Evolutionary conservation across 1,140 invertebrate genomes (phyloP), one percentile per base, ranked within the genome.

Genomic region (Pectinophora gossypiella): DNA sequence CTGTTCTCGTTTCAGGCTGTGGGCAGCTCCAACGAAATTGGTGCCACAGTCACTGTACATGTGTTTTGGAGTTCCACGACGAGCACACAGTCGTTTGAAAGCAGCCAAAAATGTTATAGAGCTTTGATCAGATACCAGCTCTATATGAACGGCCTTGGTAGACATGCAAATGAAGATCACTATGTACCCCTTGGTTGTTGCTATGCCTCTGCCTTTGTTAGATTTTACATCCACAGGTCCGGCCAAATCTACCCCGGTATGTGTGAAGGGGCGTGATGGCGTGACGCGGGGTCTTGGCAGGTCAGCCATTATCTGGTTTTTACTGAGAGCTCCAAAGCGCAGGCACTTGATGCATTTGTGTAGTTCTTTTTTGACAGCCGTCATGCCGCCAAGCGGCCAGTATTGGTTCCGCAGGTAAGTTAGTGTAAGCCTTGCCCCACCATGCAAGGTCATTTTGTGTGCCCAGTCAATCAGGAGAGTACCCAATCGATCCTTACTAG

Each of bases 81-180:
- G 52, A 12, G 75, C 63, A n/a, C 89, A 68, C 63, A 89, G 87
- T 19, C 85, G 35, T 18, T 68, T 56, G 0, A 89, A 44, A n/a
- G 74, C 65, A 32, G 69, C 63, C 9, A 88, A 36, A 57, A 85
- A 87, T 10, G 64, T 60, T 15, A 79, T 62, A 7, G 77, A 83
- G 18, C 61, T 55, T 6, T 88, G 38, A 16, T 64, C 72, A 10
- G 69, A 67, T 0, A 73, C 76, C 0, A 83, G 20, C 50, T 89
- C 86, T 3, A 89, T 19, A 54, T 90, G 87, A 2, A 89, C 65
- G 0, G 85, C 87, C 50, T 85, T 71, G 0, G 72, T 78, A 51
- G 43, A 67, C 59, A 61, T 57, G 45, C 81, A 88, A 0, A 80
- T 82, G 32, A 85, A 85, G 6, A 90, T 5, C 1, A 60, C 72